phyloP scores from a whole-genome alignment of 2,888 invertebrate species.

The Ennomos erosarius region DNA sequence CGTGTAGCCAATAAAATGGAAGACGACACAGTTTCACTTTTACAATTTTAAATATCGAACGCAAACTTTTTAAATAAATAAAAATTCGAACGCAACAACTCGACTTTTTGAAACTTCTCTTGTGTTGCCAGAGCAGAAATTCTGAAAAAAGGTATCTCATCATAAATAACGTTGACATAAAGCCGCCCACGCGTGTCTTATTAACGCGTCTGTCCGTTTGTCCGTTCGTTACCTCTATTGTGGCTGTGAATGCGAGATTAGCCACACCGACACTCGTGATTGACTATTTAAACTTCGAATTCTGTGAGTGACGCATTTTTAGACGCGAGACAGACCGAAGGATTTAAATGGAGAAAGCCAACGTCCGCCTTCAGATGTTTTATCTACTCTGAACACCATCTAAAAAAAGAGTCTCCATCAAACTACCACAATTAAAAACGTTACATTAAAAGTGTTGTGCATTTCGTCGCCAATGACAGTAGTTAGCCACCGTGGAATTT shows the following conservation, averaged over 20 bases:
- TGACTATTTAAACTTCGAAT: constrained; percentile 81
- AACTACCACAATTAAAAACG: background rate
- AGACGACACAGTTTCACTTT: constrained; percentile 31
- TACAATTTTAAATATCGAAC: constrained; percentile 40
- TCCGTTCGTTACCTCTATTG: constrained; percentile 84
- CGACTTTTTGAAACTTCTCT: constrained; percentile 23
- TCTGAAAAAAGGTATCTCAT: constrained; percentile 68
- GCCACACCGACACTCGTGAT: constrained; percentile 81
- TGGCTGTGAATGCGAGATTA: constrained; percentile 80
- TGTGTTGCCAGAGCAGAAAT: constrained; percentile 64
- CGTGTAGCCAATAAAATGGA: constrained; percentile 64
- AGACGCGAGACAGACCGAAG: constrained; percentile 38
- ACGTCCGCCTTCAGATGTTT: constrained; percentile 28
- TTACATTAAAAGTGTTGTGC: constrained; percentile 33
- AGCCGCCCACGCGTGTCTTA: constrained; percentile 83
- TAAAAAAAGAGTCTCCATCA: background rate
- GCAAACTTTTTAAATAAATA: constrained; percentile 8
- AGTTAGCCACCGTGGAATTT: constrained; percentile 51
- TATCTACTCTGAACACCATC: constrained; percentile 3
- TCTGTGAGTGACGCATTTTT: constrained; percentile 69
- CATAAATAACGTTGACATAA: constrained; percentile 84
- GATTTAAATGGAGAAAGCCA: constrained; percentile 26
- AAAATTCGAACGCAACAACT: constrained; percentile 33
- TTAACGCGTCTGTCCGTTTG: constrained; percentile 81
- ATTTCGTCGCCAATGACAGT: constrained; percentile 46